Conservation (phyloP, 2,888 invertebrate species). For the Trichopria drosophilae region DNA sequence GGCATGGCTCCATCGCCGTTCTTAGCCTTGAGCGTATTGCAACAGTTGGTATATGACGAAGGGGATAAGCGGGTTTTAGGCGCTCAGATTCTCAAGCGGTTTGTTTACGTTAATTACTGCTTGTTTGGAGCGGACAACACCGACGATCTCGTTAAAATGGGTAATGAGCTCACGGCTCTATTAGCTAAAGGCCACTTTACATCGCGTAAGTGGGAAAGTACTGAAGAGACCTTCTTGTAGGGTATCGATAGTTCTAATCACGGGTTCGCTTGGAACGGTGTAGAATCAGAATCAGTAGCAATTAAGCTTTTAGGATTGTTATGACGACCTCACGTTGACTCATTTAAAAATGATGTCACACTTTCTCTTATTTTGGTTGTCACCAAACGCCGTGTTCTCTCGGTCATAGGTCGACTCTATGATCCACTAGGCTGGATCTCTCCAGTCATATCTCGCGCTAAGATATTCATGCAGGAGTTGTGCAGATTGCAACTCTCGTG, state of each 20-base stretch:
- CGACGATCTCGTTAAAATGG: too few relatives aligned
- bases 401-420: too few relatives aligned
- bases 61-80: slow-evolving; percentile 4
- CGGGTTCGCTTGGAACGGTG: too few relatives aligned
- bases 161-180: neutral
- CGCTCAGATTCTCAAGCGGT: neutral
- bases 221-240: too few relatives aligned
- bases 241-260: too few relatives aligned
- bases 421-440: slow-evolving; percentile 8
- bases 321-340: too few relatives aligned
- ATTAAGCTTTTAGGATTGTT: too few relatives aligned
- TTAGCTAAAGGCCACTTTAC: slow-evolving; percentile 13
- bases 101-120: slow-evolving; percentile 24
- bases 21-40: slow-evolving; percentile 18
- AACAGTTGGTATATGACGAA: slow-evolving; percentile 24
- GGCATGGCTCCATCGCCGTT: slow-evolving; percentile 19
- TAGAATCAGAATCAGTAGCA: too few relatives aligned
- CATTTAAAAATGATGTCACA: neutral
- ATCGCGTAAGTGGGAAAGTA: slow-evolving; percentile 14
- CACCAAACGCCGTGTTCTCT: neutral
- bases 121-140: slow-evolving; percentile 19
- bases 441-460: neutral
- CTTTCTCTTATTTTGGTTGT: neutral
- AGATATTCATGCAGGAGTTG: slow-evolving; percentile 21
- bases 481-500: slow-evolving; percentile 17